Conservation (phyloP, 2,888 invertebrate species). For the Sarcophaga caerulescens region DNA sequence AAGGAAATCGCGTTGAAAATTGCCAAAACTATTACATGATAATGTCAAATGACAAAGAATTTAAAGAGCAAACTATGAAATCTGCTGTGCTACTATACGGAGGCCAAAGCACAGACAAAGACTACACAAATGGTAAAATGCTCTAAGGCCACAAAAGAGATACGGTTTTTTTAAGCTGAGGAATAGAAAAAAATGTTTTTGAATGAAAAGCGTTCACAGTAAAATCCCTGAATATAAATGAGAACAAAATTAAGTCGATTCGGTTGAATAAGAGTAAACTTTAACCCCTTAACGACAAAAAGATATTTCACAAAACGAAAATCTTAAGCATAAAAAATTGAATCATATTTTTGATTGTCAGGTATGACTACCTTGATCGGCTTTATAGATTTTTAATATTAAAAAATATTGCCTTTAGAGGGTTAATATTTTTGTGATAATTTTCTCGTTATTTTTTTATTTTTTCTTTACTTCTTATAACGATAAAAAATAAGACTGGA, state of each 20-base stretch:
- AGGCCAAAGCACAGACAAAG: constrained; percentile 24
- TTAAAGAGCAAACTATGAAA: neutral
- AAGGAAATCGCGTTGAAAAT: constrained; percentile 58
- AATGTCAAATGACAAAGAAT: constrained; percentile 50
- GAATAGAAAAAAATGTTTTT: neutral
- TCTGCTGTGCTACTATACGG: neutral
- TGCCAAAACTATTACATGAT: constrained; percentile 61
- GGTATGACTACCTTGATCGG: no score
- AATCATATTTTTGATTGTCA: no score
- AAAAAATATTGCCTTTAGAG: constrained; percentile 4
- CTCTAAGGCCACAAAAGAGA: constrained; percentile 45
- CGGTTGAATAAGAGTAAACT: neutral
- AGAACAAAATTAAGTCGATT: constrained; percentile 28
- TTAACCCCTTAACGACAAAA: constrained; percentile 7
- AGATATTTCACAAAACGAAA: neutral
- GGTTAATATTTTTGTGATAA: constrained; percentile 31
- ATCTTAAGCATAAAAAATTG: no score
- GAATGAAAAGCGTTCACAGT: neutral
- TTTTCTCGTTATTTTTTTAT: constrained; percentile 18
- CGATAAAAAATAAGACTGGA: constrained; percentile 36
- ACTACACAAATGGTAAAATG: constrained; percentile 6
- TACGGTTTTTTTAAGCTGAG: neutral
- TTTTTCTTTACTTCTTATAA: constrained; percentile 7
- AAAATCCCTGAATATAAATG: constrained; percentile 55
- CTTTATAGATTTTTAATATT: neutral